Base-by-base conservation (phyloP, 1,140 invertebrate genomes). In the Euura lappo region DNA sequence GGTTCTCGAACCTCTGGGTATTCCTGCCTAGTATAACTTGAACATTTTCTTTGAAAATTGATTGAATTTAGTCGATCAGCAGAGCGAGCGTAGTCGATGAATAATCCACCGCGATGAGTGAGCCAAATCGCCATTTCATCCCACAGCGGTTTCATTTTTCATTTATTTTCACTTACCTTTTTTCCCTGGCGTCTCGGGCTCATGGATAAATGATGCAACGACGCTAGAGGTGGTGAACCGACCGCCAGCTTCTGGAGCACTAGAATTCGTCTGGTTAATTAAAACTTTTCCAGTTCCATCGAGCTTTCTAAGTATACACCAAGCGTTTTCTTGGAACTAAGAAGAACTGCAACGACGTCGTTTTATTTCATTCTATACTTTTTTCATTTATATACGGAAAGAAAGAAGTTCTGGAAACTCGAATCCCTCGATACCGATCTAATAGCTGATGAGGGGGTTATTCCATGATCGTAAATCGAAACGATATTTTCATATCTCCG, bases 231-330 rank as follows among this genome's bases (percentile, higher is more conserved):
- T 28, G 28, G 28, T 28, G 28, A 28, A 28, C 51, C 3, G 4
- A 28, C 28, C 28, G 1, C 28, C 28, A 28, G 28, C 28, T 28
- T 28, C 28, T 28, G 28, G 51, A 8, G 51, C 51, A 60, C 8
- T 60, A 60, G 5, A n/a, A 60, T 60, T 60, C 51, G 51, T 60
- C 51, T 60, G 51, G 51, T 60, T 60, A 60, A 60, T 60, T 60
- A 60, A 60, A 60, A 60, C 51, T 60, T 60, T 60, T 11, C 51
- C 51, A 60, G 51, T n/a, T 60, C 51, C 13, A 8, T n/a, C 28
- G 13, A 60, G 51, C 13, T 60, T n/a, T 60, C 13, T 60, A 60
- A 60, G 51, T 60, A 60, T 60, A 6, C 10, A 11, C 13, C 3
- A n/a, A 60, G 51, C 8, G 13, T 60, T 60, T 60, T 60, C 51